Conservation (phyloP, 2,888 invertebrate genomes). For the Chloroclystis v-ata region DNA sequence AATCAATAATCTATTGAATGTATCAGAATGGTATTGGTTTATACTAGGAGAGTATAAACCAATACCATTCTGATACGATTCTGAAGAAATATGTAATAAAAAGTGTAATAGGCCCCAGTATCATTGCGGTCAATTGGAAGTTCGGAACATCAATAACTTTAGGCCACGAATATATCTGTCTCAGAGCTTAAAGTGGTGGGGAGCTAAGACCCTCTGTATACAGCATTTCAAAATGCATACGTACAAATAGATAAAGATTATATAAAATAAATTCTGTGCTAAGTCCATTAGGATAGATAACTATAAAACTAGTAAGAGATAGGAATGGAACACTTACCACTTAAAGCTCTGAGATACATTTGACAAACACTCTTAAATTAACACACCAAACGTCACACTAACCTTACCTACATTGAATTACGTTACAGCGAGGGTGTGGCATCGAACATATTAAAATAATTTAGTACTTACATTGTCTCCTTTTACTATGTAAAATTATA, state of each 20-base stretch:
- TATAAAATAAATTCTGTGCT: slow-evolving; percentile 22
- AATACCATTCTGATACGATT: no score
- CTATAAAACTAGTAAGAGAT: slow-evolving; percentile 7
- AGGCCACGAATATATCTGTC: slow-evolving; percentile 49
- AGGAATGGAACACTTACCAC: slow-evolving; percentile 33
- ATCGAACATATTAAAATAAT: slow-evolving; percentile 74
- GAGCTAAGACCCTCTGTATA: slow-evolving; percentile 8
- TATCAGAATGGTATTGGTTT: no score
- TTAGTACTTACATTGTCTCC: slow-evolving; percentile 65
- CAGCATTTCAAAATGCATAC: slow-evolving; percentile 11
- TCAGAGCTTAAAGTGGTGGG: slow-evolving; percentile 50
- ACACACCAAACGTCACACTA: slow-evolving; percentile 58
- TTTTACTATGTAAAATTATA: slow-evolving; percentile 64
- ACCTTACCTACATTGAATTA: slow-evolving; percentile 43
- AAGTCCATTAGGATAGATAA: slow-evolving; percentile 11
- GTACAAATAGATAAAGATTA: slow-evolving; percentile 20
- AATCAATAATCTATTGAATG: no score
- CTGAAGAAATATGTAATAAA: no score
- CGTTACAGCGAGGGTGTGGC: slow-evolving; percentile 65
- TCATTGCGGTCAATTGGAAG: slow-evolving; percentile 50
- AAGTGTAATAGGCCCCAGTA: no score
- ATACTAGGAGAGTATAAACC: no score
- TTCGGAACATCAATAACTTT: slow-evolving; percentile 41
- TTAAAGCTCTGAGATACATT: slow-evolving; percentile 48
- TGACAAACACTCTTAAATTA: slow-evolving; percentile 49